Conservation (phyloP, 2,888 invertebrate genomes). For the Icerya purchasi region DNA sequence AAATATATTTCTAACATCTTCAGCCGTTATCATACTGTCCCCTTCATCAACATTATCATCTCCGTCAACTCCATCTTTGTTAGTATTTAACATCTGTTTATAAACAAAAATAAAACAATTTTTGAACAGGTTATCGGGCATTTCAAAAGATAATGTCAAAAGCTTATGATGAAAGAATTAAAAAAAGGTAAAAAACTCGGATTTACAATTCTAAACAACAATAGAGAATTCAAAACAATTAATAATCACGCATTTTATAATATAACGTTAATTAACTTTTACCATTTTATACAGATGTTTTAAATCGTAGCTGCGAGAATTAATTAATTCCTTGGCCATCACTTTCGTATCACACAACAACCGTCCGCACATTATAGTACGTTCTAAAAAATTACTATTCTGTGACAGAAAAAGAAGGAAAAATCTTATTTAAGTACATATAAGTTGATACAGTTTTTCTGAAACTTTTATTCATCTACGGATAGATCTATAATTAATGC, state of each 20-base stretch:
- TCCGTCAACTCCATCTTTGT: background rate
- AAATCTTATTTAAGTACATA: background rate
- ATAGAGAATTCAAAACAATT: too few relatives aligned
- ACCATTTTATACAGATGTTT: conserved; percentile 49
- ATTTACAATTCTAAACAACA: too few relatives aligned
- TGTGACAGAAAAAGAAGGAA: conserved; percentile 12
- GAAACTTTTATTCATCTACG: too few relatives aligned
- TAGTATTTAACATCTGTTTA: background rate
- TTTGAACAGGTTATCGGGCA: too few relatives aligned
- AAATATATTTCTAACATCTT: background rate
- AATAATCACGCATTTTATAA: too few relatives aligned
- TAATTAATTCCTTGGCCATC: conserved; percentile 82
- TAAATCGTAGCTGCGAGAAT: conserved; percentile 78
- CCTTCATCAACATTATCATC: background rate
- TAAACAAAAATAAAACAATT: too few relatives aligned
- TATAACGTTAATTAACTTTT: background rate
- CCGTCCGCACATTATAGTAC: conserved; percentile 40
- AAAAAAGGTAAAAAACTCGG: too few relatives aligned
- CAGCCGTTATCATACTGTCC: background rate
- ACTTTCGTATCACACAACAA: conserved; percentile 77
- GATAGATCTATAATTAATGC: too few relatives aligned
- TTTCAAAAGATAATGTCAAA: too few relatives aligned
- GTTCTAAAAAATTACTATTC: conserved; percentile 23
- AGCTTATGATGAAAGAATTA: too few relatives aligned
- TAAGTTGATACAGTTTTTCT: background rate